Conservation (phyloP, 2,113 vertebrate species). For the Bos indicus region DNA sequence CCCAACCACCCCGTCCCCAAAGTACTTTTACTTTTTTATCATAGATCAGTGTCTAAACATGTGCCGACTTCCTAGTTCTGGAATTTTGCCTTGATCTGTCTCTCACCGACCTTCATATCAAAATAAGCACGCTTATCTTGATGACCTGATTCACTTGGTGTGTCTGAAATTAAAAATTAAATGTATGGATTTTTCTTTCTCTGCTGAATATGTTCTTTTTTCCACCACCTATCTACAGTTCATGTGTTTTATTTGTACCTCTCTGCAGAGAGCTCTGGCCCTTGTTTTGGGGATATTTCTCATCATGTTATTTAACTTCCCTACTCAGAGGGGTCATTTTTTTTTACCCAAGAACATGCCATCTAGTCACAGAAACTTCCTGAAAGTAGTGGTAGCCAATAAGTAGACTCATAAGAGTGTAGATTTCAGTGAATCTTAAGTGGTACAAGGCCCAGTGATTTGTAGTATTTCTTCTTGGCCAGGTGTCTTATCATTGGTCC, state of each 20-base stretch:
- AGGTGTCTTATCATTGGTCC: neutral
- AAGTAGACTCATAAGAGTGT: neutral
- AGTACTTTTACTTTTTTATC: neutral
- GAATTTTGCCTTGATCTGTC: neutral
- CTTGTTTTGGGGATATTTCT: neutral
- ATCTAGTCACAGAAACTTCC: neutral
- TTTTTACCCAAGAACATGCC: neutral
- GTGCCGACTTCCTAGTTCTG: neutral
- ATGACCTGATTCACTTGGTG: neutral
- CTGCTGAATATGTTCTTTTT: neutral
- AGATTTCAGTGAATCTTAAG: neutral
- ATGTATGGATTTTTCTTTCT: neutral
- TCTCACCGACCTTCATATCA: neutral
- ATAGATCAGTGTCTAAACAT: neutral
- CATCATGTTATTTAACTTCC: neutral
- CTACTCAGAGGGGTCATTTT: neutral
- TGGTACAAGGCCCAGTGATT: neutral
- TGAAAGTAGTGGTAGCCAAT: neutral
- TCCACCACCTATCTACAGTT: neutral
- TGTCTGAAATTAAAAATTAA: neutral
- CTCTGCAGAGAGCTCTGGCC: neutral
- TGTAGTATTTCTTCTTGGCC: neutral
- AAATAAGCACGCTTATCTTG: neutral
- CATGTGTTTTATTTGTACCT: neutral
- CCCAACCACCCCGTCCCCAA: fast-evolving